phyloP scores from a whole-genome alignment of 2,797 vertebrate species.

The Gymnopithys bicolor region DNA sequence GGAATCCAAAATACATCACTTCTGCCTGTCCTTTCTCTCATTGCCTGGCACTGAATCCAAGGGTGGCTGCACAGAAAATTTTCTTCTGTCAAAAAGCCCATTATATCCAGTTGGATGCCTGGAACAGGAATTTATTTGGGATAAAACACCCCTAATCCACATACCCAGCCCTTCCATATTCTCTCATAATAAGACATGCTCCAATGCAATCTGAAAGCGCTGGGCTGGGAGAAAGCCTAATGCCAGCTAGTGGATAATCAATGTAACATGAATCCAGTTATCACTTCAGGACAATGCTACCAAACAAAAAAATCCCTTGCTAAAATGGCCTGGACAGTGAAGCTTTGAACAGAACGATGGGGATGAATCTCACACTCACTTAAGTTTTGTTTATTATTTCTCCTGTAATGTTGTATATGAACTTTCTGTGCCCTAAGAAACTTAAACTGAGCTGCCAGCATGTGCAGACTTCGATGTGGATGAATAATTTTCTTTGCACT shows the following conservation, averaged over 20 bases:
- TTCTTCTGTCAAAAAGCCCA: background rate
- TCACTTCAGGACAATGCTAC: background rate
- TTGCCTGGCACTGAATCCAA: background rate
- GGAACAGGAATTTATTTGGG: background rate
- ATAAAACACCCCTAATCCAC: slow-evolving; percentile 4
- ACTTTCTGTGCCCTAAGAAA: background rate
- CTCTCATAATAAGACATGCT: background rate
- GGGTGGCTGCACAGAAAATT: background rate
- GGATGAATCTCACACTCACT: background rate
- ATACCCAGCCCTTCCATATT: background rate
- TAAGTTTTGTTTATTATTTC: background rate
- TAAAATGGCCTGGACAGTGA: background rate
- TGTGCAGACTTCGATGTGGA: background rate
- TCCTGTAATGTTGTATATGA: background rate
- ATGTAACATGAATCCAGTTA: background rate
- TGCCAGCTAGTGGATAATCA: background rate
- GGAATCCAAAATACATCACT: background rate
- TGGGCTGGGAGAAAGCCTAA: background rate
- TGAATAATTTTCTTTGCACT: background rate
- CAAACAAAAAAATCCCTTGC: background rate
- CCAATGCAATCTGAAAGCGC: background rate
- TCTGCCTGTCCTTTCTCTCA: background rate
- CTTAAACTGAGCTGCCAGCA: background rate
- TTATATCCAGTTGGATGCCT: slow-evolving; percentile 5
- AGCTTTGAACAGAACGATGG: background rate